These are phyloP conservation scores for Pocillopora grandis DNA, from an alignment of 92 coral and sea anemone species.

Conservation along the genomic window DNA sequence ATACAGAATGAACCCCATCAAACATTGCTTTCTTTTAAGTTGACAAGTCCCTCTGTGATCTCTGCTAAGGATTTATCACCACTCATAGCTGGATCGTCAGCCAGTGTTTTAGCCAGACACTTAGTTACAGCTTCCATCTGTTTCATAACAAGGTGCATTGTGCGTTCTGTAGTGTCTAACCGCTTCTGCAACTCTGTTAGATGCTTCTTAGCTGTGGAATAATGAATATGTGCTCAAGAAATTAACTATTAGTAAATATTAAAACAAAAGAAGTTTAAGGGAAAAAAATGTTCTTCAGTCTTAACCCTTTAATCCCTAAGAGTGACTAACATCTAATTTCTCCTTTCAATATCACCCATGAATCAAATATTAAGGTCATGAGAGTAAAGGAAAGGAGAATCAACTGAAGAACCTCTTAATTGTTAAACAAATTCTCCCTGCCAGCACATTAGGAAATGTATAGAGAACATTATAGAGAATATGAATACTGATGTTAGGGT, in stretches of 20 bases:
- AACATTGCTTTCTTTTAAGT: constrained; percentile 96
- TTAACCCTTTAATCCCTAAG: not conserved
- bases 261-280: no score
- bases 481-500: no score
- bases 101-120: constrained; percentile 94
- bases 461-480: no score
- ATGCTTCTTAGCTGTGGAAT: constrained; percentile 76
- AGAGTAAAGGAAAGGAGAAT: no score
- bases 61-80: constrained; percentile 91
- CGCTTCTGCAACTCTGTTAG: constrained; percentile 93
- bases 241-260: no score
- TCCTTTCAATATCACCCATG: no score
- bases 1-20: not conserved
- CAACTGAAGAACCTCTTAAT: not conserved
- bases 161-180: constrained; percentile 97
- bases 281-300: no score
- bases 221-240: not conserved
- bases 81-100: constrained; percentile 89
- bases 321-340: no score
- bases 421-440: no score
- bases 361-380: no score
- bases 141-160: constrained; percentile 99
- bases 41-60: constrained; percentile 89
- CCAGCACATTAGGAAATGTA: no score
- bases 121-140: constrained; percentile 99